Percentiles rank a stretch among this genome's conserved stretches.
Evolutionary conservation across 2,797 vertebrate genomes (phyloP).

Genomic region (Microcaecilia unicolor): DNA sequence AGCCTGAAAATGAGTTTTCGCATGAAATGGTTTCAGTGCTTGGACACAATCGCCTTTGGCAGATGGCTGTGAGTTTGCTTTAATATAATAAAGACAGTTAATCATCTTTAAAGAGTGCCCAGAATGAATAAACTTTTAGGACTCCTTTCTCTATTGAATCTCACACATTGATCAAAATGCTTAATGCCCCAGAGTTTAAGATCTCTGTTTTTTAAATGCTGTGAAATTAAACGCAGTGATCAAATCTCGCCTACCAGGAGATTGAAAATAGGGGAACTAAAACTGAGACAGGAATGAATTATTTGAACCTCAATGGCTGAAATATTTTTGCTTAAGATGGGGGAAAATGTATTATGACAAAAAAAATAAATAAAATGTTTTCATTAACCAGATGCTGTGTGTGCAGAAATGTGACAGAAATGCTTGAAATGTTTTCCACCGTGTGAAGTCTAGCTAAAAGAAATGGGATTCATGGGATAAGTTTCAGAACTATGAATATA

Average conservation of each 20-base stretch:
- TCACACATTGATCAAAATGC: conserved; percentile 54
- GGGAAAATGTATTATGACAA: background rate
- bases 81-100: conserved; percentile 85
- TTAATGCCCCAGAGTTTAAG: conserved; percentile 33
- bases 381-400: too few relatives aligned
- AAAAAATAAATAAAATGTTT: too few relatives aligned
- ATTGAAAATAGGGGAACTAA: conserved; percentile 4
- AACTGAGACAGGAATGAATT: background rate
- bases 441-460: too few relatives aligned
- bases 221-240: conserved; percentile 11
- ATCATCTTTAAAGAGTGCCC: conserved; percentile 82
- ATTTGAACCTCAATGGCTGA: too few relatives aligned
- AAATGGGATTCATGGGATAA: too few relatives aligned
- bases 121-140: conserved; percentile 75
- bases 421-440: too few relatives aligned
- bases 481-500: too few relatives aligned
- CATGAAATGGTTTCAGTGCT: conserved; percentile 88
- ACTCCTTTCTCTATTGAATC: conserved; percentile 58
- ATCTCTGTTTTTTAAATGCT: conserved; percentile 17
- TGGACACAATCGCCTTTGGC: conserved; percentile 90
- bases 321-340: background rate
- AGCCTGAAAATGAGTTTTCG: conserved; percentile 96
- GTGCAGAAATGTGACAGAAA: too few relatives aligned
- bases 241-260: conserved; percentile 10
- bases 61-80: conserved; percentile 83